phyloP scores from a whole-genome alignment of 2,113 vertebrate species.

The Chamaetylas fuelleborni region DNA sequence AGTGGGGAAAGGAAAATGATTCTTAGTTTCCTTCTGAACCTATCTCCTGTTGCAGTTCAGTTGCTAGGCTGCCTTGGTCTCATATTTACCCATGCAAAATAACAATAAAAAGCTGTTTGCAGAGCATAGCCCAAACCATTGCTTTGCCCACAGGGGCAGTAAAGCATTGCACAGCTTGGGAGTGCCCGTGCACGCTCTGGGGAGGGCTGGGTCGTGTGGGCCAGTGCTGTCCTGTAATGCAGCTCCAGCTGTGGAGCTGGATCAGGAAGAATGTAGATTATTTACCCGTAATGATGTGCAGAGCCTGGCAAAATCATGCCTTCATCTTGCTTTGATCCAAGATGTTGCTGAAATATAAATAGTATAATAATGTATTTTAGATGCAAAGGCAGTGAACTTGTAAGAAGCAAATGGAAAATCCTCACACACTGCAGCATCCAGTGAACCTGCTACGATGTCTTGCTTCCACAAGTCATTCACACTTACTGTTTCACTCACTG shows the following conservation, averaged over 20 bases:
- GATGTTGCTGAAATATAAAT: neutral
- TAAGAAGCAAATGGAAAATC: neutral
- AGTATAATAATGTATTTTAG: neutral
- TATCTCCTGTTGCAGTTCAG: neutral
- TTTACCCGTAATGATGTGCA: neutral
- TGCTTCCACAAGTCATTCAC: neutral
- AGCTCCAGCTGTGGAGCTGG: neutral
- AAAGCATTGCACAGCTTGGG: neutral
- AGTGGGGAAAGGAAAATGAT: neutral
- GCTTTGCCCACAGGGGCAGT: neutral
- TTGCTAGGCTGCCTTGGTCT: conserved; percentile 18
- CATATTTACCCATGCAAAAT: neutral
- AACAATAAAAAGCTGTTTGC: neutral
- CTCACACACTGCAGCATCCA: neutral
- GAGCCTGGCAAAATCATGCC: neutral
- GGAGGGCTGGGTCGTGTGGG: neutral
- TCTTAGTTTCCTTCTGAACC: neutral
- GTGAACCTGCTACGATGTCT: neutral
- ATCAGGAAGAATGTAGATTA: neutral
- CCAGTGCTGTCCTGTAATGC: neutral
- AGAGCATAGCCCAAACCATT: neutral
- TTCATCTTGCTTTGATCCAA: neutral
- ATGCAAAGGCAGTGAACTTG: neutral
- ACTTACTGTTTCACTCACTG: neutral
- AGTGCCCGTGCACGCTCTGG: accelerated